phyloP scores from a whole-genome alignment of 2,797 vertebrate species.

The Cossypha heuglini region DNA sequence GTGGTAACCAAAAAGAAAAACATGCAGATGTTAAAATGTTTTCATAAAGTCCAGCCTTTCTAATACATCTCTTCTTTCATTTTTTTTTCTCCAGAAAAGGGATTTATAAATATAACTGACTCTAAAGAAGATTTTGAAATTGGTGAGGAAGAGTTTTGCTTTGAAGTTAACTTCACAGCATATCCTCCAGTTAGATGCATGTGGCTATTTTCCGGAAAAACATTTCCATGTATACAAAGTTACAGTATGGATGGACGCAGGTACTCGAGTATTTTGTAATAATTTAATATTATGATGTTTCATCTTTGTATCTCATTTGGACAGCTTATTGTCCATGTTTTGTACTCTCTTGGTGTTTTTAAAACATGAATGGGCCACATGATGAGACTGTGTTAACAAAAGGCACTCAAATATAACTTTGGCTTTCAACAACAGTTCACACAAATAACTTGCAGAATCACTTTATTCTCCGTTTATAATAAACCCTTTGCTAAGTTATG shows the following conservation, averaged over 20 bases:
- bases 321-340: background rate
- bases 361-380: background rate
- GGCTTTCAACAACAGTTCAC: background rate
- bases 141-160: slow-evolving; percentile 72
- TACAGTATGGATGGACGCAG: slow-evolving; percentile 67
- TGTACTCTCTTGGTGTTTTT: background rate
- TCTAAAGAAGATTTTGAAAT: slow-evolving; percentile 73
- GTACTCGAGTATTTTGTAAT: slow-evolving; percentile 55
- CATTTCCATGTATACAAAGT: slow-evolving; percentile 64
- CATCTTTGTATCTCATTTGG: background rate
- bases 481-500: background rate
- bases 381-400: background rate
- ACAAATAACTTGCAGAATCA: background rate
- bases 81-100: slow-evolving; percentile 74
- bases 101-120: slow-evolving; percentile 79
- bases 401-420: background rate
- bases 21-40: background rate
- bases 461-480: background rate
- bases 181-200: slow-evolving; percentile 82
- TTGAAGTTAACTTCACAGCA: slow-evolving; percentile 81
- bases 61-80: background rate
- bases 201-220: slow-evolving; percentile 81
- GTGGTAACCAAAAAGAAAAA: background rate
- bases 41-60: background rate
- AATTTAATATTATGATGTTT: background rate